phyloP scores from a whole-genome alignment of 1,140 invertebrate genomes.

The Drosophila pandora region DNA sequence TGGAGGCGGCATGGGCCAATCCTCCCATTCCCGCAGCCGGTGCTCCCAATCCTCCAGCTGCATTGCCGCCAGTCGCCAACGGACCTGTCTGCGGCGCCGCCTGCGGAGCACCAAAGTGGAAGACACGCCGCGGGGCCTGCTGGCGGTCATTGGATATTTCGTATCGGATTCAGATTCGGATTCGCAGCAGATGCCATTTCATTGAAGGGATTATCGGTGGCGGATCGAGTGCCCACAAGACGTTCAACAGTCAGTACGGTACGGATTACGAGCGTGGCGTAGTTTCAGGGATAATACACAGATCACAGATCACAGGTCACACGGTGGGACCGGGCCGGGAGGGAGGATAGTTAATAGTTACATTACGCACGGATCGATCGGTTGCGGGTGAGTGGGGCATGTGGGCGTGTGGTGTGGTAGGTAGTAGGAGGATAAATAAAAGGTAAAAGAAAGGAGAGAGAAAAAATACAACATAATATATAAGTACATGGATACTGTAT shows the following conservation, averaged over 20 bases:
- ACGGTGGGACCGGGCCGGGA: background rate
- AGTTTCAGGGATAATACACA: too few species aligned
- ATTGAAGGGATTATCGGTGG: conserved; percentile 8
- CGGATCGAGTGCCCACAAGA: background rate
- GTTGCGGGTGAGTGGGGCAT: background rate
- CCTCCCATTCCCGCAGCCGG: conserved; percentile 7
- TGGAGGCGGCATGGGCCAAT: background rate
- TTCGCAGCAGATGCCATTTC: conserved; percentile 4
- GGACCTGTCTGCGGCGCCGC: background rate
- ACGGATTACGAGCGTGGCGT: too few species aligned
- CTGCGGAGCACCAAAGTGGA: conserved; percentile 53
- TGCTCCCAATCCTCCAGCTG: conserved; percentile 1
- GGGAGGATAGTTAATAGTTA: background rate
- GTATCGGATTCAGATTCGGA: background rate
- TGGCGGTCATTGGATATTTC: background rate
- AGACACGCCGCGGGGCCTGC: conserved; percentile 35
- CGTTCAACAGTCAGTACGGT: too few species aligned
- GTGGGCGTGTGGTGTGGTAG: background rate
- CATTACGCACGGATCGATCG: conserved; percentile 3
- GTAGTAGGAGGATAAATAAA: conserved; percentile 5
- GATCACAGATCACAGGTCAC: too few species aligned
- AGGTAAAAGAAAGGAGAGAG: conserved; percentile 47
- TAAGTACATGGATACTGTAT: conserved; percentile 18
- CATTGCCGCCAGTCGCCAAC: background rate
- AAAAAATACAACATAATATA: conserved; percentile 48